Evolutionary conservation across 2,113 vertebrate genomes (phyloP), one percentile per base, ranked within the genome.

Genomic region (Chauna torquata): DNA sequence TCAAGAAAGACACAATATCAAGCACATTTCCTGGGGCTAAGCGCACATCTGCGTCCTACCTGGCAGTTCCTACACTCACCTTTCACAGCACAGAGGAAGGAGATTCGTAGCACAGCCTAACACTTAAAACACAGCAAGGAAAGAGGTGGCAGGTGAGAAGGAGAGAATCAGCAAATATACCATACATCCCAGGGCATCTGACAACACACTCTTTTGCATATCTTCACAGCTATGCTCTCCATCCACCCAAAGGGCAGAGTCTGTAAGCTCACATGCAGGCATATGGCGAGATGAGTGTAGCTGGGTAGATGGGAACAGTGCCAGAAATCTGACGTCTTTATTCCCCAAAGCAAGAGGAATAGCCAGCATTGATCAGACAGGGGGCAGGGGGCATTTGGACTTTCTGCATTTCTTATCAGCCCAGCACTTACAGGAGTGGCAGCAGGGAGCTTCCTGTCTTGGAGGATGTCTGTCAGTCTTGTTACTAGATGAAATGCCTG

Each of bases 161-260:
- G 8, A 83, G 13, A 20, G 52, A 59, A 69, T n/a, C 17, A 7
- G 66, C 17, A 69, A 38, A 74, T 1, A 0, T 9, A 8, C 4
- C 16, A 40, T 45, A 14, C 16, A 16, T 50, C 16, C 34, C 52
- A 55, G 27, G 22, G 12, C 6, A n/a, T 61, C 9, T 30, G 45
- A 16, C 15, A 8, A 44, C 16, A 38, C 9, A 11, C 1, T 66
- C n/a, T 4, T 19, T 12, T 4, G 1, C 18, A 36, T 47, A 16
- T 78, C 8, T 7, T 55, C 36, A 38, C 25, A 82, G 6, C 6
- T 62, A 42, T 68, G 27, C 22, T 38, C 13, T 42, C 52, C 28
- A 34, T 9, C 24, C 2, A 3, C 17, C 22, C 9, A 36, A 38
- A 70, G 19, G 44, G 20, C 10, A 70, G 34, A 16, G 42, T 34